Conservation (phyloP, 1,140 invertebrate species). For the Neodiprion virginianus region DNA sequence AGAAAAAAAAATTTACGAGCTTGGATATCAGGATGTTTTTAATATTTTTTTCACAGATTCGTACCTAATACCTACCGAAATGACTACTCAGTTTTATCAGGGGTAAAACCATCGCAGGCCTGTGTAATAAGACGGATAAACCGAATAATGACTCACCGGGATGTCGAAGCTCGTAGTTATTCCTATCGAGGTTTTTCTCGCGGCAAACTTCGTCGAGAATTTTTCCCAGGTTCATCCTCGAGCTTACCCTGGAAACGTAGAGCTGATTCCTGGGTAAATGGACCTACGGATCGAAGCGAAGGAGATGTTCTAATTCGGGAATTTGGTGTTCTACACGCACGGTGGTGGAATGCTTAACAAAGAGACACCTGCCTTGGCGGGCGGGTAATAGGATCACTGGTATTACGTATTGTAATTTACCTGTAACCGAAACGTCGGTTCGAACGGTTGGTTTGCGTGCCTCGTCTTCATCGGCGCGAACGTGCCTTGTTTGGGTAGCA, state of each 20-base stretch:
- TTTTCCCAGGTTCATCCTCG: slow-evolving; percentile 70
- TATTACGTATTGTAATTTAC: slow-evolving; percentile 38
- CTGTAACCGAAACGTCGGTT: slow-evolving; percentile 78
- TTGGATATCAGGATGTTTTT: no score
- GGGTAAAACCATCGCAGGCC: no score
- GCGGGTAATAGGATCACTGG: not conserved
- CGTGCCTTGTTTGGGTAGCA: slow-evolving; percentile 64
- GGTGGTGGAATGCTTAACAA: not conserved
- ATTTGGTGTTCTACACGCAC: not conserved
- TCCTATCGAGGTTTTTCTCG: slow-evolving; percentile 80
- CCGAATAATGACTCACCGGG: slow-evolving; percentile 65
- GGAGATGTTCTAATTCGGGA: slow-evolving; percentile 5
- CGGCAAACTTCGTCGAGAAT: slow-evolving; percentile 77
- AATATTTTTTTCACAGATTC: no score
- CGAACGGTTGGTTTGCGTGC: slow-evolving; percentile 69
- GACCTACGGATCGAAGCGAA: slow-evolving; percentile 62
- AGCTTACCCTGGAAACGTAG: slow-evolving; percentile 76
- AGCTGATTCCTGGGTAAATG: slow-evolving; percentile 85
- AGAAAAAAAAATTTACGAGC: no score
- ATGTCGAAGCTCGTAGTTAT: slow-evolving; percentile 81
- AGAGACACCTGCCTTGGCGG: slow-evolving; percentile 2
- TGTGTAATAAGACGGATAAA: no score
- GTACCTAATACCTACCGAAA: no score
- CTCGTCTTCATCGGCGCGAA: slow-evolving; percentile 55
- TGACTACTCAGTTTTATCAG: no score